phyloP scores from a whole-genome alignment of 1,140 invertebrate species.

The Saxidomus purpurata region DNA sequence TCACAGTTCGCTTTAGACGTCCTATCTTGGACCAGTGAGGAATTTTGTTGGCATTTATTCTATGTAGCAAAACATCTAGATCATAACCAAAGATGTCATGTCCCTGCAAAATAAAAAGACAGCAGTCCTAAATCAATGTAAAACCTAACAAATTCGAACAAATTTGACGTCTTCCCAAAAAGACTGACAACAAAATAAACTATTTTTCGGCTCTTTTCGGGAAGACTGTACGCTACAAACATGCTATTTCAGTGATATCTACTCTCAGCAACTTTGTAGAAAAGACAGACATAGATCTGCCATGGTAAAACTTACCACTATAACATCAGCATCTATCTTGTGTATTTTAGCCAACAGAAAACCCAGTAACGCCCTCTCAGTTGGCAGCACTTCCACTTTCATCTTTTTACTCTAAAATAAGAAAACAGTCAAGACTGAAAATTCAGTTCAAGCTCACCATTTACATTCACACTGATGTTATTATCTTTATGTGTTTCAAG shows the following conservation, averaged over 20 bases:
- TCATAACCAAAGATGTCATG: conserved; percentile 96
- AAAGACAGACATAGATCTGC: no score
- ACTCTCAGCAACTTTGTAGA: no score
- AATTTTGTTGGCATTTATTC: conserved; percentile 91
- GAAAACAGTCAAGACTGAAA: background rate
- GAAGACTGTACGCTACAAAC: no score
- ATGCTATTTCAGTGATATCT: no score
- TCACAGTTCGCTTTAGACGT: conserved; percentile 91
- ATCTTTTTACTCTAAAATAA: conserved; percentile 79
- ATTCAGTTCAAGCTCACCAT: no score
- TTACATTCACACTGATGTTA: no score
- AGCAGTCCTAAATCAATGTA: no score
- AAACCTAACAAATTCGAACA: no score
- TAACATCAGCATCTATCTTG: conserved; percentile 96
- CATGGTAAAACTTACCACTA: conserved; percentile 90
- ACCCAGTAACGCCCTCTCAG: conserved; percentile 94
- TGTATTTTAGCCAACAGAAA: conserved; percentile 90
- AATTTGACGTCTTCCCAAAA: no score
- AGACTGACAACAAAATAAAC: no score
- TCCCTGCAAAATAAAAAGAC: conserved; percentile 88
- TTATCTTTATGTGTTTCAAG: no score
- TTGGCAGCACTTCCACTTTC: conserved; percentile 93
- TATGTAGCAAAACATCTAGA: conserved; percentile 94
- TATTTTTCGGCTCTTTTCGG: no score
- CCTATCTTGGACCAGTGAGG: conserved; percentile 97